Evolutionary conservation across 2,888 invertebrate genomes (phyloP), one percentile per base, ranked within the genome.

Genomic region (Elaeidobius kamerunicus): DNA sequence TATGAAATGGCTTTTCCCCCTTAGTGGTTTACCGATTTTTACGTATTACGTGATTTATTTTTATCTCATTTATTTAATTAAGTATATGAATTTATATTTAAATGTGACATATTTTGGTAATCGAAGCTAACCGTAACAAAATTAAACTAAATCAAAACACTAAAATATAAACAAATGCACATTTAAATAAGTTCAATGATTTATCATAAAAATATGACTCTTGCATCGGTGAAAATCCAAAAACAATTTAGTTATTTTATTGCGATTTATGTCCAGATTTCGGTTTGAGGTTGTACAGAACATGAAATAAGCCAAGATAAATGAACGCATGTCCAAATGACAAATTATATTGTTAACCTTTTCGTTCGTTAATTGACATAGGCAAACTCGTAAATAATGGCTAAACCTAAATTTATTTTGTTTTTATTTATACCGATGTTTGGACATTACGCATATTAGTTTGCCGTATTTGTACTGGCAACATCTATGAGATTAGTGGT

Each of bases 221-320:
- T 12, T 5, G 27, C 38, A 40, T 39, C n/a, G 47, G 28, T 20
- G 52, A 56, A 56, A 45, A 56, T 49, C 45, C 39, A 38, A 56
- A 56, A 56, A 53, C 43, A 52, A 56, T 56, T 52, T 56, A 56
- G 56, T 56, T 52, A 56, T 56, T 56, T 53, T 53, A 46, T 52
- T 50, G 38, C 45, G 36, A 56, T 56, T 49, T 49, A 49, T 42
- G 39, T 20, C 40, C 49, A 49, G 36, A 56, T 44, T 48, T 50
- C 40, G 56, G 49, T 56, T 56, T 53, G 56, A 53, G 52, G 56
- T 49, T 45, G 20, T 44, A 35, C 38, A 35, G 48, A 52, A 40
- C 42, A 56, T 41, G 48, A 35, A 35, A 50, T 56, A 48, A 56
- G 35, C 45, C 35, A 54, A 56, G 50, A 56, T 56, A 51, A 56